Percentiles rank a stretch among this genome's conserved stretches.
phyloP scores from a whole-genome alignment of 2,113 vertebrate genomes.

The Atrichornis clamosus region DNA sequence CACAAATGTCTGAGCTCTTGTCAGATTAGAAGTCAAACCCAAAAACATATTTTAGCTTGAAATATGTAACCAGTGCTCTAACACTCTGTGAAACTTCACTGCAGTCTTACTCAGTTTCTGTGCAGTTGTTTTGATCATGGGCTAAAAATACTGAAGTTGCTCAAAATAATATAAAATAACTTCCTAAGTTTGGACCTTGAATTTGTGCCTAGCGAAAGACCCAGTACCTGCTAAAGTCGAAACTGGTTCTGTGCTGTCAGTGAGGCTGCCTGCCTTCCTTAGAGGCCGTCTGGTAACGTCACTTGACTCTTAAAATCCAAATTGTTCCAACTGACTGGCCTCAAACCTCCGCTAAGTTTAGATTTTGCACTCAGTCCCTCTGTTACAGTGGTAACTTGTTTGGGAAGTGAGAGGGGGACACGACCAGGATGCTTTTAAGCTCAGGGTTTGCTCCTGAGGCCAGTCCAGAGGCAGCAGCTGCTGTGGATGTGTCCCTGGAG shows the following conservation, averaged over 20 bases:
- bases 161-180: background rate
- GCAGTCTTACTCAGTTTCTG: background rate
- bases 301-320: background rate
- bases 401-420: background rate
- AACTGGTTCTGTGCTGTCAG: background rate
- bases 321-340: background rate
- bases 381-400: background rate
- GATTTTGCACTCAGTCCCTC: background rate
- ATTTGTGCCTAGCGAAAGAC: background rate
- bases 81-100: accelerated
- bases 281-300: background rate
- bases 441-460: background rate
- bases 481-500: background rate
- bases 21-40: background rate
- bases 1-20: background rate
- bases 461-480: background rate
- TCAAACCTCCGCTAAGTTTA: background rate
- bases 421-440: background rate
- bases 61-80: background rate
- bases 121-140: background rate
- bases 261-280: background rate
- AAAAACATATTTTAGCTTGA: background rate
- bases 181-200: background rate
- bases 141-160: background rate
- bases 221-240: background rate